Percentiles rank a stretch among this genome's conserved stretches.
These are phyloP conservation scores for Calcarius ornatus DNA, from an alignment of 2,113 vertebrate species.

Conservation along the genomic window DNA sequence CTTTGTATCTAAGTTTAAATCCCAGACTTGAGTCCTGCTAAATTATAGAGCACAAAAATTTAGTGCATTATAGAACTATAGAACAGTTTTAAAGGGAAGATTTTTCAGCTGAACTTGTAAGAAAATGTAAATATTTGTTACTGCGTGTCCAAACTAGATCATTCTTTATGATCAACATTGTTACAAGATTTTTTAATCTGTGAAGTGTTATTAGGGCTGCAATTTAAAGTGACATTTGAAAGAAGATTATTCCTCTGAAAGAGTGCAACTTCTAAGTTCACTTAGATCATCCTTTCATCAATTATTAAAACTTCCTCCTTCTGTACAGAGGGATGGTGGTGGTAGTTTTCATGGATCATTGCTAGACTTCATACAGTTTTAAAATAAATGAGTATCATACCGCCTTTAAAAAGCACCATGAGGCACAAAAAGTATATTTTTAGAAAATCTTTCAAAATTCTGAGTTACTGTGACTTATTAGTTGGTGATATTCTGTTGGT, in stretches of 20 bases:
- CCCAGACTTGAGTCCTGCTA: neutral
- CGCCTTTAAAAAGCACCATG: neutral
- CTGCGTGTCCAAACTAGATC: neutral
- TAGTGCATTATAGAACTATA: neutral
- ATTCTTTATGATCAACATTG: neutral
- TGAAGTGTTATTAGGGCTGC: neutral
- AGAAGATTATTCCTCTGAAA: neutral
- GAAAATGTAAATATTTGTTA: neutral
- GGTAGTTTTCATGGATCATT: neutral
- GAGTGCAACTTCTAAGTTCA: neutral
- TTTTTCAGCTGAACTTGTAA: neutral
- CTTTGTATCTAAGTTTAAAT: neutral
- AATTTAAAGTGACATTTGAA: neutral
- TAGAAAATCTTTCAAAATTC: neutral
- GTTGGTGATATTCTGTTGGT: neutral
- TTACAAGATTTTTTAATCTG: neutral
- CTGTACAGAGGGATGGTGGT: neutral
- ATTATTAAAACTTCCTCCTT: neutral
- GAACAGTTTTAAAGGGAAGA: neutral
- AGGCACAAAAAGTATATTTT: neutral
- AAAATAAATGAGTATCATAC: neutral
- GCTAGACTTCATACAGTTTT: neutral
- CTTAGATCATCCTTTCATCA: neutral
- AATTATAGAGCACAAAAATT: neutral
- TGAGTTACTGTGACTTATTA: neutral